Percentiles rank a stretch among this genome's conserved stretches.
Evolutionary conservation across 2,113 vertebrate genomes (phyloP).

Genomic region (Hyperoodon ampullatus): DNA sequence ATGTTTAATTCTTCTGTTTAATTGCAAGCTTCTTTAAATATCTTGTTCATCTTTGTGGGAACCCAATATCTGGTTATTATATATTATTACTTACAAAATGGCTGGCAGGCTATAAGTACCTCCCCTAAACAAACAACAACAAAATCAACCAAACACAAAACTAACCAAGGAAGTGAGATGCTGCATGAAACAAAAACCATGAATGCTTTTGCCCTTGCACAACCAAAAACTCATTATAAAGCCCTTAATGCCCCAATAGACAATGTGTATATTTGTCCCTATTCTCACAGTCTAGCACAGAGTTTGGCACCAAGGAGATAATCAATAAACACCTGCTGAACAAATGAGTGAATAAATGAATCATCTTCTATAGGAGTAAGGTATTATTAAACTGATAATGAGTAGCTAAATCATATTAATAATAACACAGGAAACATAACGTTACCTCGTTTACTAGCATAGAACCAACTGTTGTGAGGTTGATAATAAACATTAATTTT

Average conservation of each 20-base stretch:
- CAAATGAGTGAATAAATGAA: conserved; percentile 22
- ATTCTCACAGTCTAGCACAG: not conserved
- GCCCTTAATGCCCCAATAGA: not conserved
- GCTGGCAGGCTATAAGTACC: not conserved
- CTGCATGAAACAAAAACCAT: not conserved
- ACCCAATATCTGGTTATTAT: not conserved
- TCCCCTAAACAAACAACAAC: not conserved
- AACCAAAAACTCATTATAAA: not conserved
- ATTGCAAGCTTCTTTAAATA: not conserved
- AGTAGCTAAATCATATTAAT: not conserved
- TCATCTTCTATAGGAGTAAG: not conserved
- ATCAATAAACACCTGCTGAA: conserved; percentile 48
- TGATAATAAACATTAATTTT: conserved; percentile 2
- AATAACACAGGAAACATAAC: not conserved
- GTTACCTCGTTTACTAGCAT: not conserved
- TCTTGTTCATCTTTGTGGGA: not conserved
- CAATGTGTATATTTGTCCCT: not conserved
- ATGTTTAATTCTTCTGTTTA: not conserved
- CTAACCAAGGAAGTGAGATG: not conserved
- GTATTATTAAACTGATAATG: not conserved
- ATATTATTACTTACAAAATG: not conserved
- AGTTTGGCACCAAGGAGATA: not conserved
- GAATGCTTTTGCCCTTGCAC: not conserved
- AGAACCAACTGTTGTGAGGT: not conserved
- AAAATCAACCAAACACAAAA: not conserved